Percentiles rank a stretch among this genome's conserved stretches.
Evolutionary conservation across 92 coral and sea anemone species (phyloP).

Genomic region (Palythoa heliodiscus): DNA sequence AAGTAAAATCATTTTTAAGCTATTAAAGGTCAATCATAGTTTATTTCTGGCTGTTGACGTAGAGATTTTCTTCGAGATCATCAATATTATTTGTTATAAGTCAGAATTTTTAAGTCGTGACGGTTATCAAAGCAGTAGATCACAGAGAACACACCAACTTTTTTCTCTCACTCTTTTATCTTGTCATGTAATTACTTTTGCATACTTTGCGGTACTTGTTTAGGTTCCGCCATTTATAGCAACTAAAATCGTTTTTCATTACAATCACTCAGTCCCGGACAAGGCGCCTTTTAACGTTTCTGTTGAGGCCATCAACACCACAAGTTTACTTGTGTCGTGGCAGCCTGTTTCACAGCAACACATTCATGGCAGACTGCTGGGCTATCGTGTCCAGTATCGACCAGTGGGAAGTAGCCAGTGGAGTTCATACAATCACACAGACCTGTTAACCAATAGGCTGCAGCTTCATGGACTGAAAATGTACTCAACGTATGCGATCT

Average conservation of each 20-base stretch:
- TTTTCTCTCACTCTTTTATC: too few relatives aligned
- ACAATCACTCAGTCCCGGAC: conserved; percentile 46
- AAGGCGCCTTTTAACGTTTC: conserved; percentile 51
- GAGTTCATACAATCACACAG: not conserved
- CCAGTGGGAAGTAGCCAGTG: conserved; percentile 13
- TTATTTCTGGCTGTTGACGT: too few relatives aligned
- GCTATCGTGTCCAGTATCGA: conserved; percentile 44
- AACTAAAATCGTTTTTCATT: not conserved
- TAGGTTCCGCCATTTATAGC: not conserved
- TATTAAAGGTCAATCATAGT: too few relatives aligned
- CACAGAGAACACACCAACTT: too few relatives aligned
- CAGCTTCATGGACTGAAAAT: conserved; percentile 57
- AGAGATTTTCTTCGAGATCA: too few relatives aligned
- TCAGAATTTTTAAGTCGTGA: too few relatives aligned
- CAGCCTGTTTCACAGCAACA: conserved; percentile 26
- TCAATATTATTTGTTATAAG: too few relatives aligned
- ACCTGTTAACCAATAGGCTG: not conserved
- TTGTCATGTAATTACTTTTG: not conserved
- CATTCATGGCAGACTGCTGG: conserved; percentile 47
- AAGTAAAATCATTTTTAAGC: too few relatives aligned
- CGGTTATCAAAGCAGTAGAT: too few relatives aligned
- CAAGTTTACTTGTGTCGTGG: conserved; percentile 56
- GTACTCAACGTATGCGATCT: conserved; percentile 63
- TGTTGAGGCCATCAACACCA: conserved; percentile 29
- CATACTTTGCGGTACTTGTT: not conserved